Evolutionary conservation across 2,113 vertebrate genomes (phyloP).

Genomic region (Ameiurus melas): DNA sequence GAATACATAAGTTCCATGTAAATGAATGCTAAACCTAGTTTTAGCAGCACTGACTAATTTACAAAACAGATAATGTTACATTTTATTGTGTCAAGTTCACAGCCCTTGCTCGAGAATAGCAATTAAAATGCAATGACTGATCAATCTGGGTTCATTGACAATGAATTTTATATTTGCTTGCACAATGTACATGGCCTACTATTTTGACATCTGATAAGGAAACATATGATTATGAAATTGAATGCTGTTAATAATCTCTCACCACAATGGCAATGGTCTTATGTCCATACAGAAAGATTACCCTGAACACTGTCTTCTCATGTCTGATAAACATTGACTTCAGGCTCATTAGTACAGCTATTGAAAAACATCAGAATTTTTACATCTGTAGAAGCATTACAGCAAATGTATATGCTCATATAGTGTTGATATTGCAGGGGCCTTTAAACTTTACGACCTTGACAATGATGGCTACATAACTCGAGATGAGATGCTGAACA

Average conservation of each 20-base stretch:
- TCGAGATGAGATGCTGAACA: conserved; percentile 96
- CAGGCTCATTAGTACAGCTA: not conserved
- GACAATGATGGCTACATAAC: conserved; percentile 98
- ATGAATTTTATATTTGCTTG: not conserved
- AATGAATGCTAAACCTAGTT: not conserved
- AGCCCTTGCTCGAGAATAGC: not conserved
- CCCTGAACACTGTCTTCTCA: too few species aligned
- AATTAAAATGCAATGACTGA: not conserved
- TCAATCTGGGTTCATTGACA: not conserved
- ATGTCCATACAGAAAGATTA: not conserved
- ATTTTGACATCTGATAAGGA: not conserved
- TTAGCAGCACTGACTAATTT: not conserved
- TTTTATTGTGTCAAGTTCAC: not conserved
- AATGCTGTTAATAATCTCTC: not conserved
- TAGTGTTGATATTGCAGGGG: conserved; percentile 78
- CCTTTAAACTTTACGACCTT: conserved; percentile 95
- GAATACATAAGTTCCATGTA: not conserved
- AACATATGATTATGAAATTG: not conserved
- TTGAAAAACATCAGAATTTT: not conserved
- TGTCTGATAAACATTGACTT: not conserved
- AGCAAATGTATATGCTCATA: not conserved
- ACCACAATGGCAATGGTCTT: not conserved
- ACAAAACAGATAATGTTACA: not conserved
- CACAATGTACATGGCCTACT: not conserved
- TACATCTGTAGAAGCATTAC: not conserved